Evolutionary conservation across 2,888 invertebrate species (phyloP).

Genomic region (Tenthredo amoena): DNA sequence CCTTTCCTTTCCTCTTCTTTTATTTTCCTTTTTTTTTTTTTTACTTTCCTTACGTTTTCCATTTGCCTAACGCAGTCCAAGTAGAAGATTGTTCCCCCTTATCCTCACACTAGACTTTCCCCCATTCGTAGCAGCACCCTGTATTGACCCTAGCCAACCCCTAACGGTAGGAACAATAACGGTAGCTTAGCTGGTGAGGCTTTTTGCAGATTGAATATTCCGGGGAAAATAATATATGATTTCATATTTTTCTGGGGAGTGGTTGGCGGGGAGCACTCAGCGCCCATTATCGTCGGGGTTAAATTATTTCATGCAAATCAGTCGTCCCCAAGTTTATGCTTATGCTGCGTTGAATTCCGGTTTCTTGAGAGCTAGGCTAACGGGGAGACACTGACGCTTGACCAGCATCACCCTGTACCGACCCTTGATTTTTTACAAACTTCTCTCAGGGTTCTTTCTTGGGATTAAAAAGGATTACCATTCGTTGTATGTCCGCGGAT

Average conservation of each 20-base stretch:
- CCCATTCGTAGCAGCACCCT: slow-evolving; percentile 33
- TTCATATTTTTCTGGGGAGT: slow-evolving; percentile 52
- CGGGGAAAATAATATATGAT: slow-evolving; percentile 61
- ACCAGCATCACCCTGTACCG: background rate
- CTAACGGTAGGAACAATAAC: slow-evolving; percentile 59
- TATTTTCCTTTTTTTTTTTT: slow-evolving; percentile 41
- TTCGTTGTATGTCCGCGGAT: slow-evolving; percentile 7
- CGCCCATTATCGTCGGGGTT: slow-evolving; percentile 51
- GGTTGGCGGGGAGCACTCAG: slow-evolving; percentile 47
- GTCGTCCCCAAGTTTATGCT: slow-evolving; percentile 12
- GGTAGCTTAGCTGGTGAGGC: slow-evolving; percentile 59
- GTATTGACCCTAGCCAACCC: slow-evolving; percentile 52
- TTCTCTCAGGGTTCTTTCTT: background rate
- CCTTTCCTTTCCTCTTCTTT: slow-evolving; percentile 45
- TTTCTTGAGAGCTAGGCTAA: slow-evolving; percentile 10
- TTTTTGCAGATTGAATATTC: slow-evolving; percentile 65
- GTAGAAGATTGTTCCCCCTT: slow-evolving; percentile 42
- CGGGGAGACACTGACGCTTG: background rate
- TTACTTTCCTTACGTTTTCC: slow-evolving; percentile 44
- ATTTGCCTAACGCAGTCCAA: slow-evolving; percentile 43
- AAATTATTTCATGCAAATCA: slow-evolving; percentile 53
- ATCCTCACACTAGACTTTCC: slow-evolving; percentile 40
- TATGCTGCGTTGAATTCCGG: slow-evolving; percentile 33
- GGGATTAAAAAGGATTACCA: slow-evolving; percentile 10
- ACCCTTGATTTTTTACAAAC: slow-evolving; percentile 17